Percentiles rank a stretch among this genome's conserved stretches.
Conservation (phyloP, 2,113 vertebrate species). For the Mustela nigripes region DNA sequence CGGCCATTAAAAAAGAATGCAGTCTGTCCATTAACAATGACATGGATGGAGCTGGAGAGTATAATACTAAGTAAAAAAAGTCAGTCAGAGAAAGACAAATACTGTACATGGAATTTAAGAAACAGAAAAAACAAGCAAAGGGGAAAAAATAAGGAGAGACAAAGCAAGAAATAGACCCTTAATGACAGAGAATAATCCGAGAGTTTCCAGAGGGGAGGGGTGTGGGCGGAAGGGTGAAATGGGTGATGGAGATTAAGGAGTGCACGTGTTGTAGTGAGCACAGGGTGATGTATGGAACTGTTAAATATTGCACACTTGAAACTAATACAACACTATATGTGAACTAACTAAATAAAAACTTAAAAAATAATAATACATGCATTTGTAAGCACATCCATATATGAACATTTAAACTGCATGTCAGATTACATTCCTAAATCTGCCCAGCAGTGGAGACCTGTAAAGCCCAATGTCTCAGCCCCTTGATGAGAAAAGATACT, state of each 20-base stretch:
- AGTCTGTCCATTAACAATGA: not conserved
- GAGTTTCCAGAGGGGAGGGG: not conserved
- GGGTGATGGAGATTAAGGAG: not conserved
- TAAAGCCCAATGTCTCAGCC: not conserved
- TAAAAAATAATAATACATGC: not conserved
- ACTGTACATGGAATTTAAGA: not conserved
- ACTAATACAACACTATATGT: not conserved
- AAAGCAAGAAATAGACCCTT: not conserved
- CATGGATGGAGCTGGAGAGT: not conserved
- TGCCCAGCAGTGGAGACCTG: rapidly evolving
- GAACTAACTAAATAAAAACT: not conserved
- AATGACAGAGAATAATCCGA: not conserved
- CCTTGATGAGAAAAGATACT: not conserved
- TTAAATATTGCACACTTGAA: not conserved
- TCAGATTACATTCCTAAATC: not conserved
- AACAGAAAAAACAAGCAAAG: not conserved
- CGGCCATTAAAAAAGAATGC: not conserved
- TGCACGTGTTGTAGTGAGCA: not conserved
- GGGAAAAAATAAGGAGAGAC: not conserved
- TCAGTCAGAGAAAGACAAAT: not conserved
- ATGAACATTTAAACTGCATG: not conserved
- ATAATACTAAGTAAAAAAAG: not conserved
- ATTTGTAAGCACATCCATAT: not conserved
- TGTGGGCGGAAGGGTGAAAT: not conserved
- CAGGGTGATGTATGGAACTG: not conserved